These are phyloP conservation scores for Anguilla rostrata DNA, from an alignment of 2,113 vertebrate genomes.

Conservation along the genomic window DNA sequence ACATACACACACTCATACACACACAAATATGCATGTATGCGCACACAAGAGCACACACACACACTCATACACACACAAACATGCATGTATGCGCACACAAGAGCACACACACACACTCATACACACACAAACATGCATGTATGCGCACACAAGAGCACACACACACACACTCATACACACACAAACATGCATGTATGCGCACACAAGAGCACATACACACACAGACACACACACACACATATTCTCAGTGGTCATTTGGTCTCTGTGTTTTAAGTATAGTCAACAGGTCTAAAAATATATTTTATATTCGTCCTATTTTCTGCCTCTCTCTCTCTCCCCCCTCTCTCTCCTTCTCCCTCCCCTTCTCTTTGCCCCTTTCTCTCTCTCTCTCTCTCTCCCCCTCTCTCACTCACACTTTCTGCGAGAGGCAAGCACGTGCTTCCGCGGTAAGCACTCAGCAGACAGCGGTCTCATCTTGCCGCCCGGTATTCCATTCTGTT, in stretches of 20 bases:
- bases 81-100: not conserved
- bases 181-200: too few species aligned
- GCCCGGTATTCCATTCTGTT: slow-evolving; percentile 34
- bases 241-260: not conserved
- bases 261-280: slow-evolving; percentile 28
- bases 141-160: too few species aligned
- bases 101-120: not conserved
- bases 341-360: slow-evolving; percentile 9
- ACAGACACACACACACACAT: not conserved
- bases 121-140: not conserved
- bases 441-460: slow-evolving; percentile 32
- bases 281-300: slow-evolving; percentile 44
- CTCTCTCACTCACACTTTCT: slow-evolving; percentile 23
- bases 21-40: not conserved
- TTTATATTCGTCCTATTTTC: slow-evolving; percentile 9
- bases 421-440: slow-evolving; percentile 40
- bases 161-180: too few species aligned
- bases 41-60: too few species aligned
- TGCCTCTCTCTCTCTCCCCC: too few species aligned
- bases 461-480: slow-evolving; percentile 35
- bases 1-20: not conserved
- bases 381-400: not conserved
- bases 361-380: slow-evolving; percentile 23
- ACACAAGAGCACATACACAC: not conserved
- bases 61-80: too few species aligned